phyloP scores from a whole-genome alignment of 2,797 vertebrate species.

The Mormyrus hasselquistii region DNA sequence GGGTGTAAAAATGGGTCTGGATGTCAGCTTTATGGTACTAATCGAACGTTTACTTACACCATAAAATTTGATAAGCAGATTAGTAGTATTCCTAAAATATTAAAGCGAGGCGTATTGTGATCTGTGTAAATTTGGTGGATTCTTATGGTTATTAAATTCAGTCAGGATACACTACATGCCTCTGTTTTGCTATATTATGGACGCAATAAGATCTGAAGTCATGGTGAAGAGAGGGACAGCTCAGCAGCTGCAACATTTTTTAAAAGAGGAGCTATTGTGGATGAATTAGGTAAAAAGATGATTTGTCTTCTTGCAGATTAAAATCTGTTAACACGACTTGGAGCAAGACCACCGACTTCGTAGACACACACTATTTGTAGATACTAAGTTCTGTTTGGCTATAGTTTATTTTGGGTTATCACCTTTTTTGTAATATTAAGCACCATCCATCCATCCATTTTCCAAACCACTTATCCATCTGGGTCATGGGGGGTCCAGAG shows the following conservation, averaged over 20 bases:
- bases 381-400: not conserved
- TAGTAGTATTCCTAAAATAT: not conserved
- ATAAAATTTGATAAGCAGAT: not conserved
- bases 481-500: too few species aligned
- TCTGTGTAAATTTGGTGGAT: not conserved
- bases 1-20: not conserved
- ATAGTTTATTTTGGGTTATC: not conserved
- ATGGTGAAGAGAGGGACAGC: not conserved
- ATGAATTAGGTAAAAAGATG: not conserved
- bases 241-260: not conserved
- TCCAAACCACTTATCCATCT: too few species aligned
- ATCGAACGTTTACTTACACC: not conserved
- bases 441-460: too few species aligned
- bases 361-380: not conserved
- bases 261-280: not conserved
- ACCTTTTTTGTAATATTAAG: too few species aligned
- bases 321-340: not conserved
- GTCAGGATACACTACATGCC: not conserved
- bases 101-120: not conserved
- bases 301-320: not conserved
- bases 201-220: not conserved
- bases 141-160: not conserved
- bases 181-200: not conserved
- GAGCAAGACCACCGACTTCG: not conserved
- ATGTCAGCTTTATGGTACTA: not conserved